These are phyloP conservation scores for Neolamprologus kungweensis DNA, from an alignment of 2,113 vertebrate species.

Conservation along the genomic window DNA sequence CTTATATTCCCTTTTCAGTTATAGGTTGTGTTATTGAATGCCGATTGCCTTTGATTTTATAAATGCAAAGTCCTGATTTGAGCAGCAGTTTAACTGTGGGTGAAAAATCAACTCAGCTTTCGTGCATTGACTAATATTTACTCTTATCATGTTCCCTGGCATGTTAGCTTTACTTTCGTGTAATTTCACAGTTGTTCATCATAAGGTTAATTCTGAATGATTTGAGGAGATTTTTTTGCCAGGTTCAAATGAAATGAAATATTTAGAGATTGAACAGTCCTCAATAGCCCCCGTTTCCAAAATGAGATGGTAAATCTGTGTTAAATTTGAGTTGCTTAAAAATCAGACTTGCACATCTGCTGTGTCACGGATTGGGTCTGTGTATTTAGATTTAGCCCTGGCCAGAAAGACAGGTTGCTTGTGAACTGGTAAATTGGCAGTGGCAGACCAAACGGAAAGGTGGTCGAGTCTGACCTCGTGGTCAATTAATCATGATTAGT, in stretches of 20 bases:
- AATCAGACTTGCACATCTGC: neutral
- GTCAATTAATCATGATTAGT: conserved; percentile 27
- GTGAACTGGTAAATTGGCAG: neutral
- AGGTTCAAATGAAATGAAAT: neutral
- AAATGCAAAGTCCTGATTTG: neutral
- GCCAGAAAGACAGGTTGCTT: neutral
- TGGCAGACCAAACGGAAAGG: neutral
- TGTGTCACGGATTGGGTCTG: neutral
- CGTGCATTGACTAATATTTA: neutral
- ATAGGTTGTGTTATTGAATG: neutral
- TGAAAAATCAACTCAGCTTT: neutral
- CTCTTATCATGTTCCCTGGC: neutral
- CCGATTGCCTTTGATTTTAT: neutral
- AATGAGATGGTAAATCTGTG: neutral
- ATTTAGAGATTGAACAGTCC: neutral
- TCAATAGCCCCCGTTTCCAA: neutral
- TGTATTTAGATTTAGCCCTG: neutral
- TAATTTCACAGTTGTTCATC: neutral
- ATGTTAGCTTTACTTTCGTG: neutral
- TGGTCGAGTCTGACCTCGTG: neutral
- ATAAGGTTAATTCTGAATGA: neutral
- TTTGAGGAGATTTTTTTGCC: neutral
- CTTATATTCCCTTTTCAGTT: neutral
- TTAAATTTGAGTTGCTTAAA: neutral
- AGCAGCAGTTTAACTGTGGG: neutral